Evolutionary conservation across 2,888 invertebrate genomes (phyloP), one percentile per base, ranked within the genome.

Genomic region (Tineola bisselliella): DNA sequence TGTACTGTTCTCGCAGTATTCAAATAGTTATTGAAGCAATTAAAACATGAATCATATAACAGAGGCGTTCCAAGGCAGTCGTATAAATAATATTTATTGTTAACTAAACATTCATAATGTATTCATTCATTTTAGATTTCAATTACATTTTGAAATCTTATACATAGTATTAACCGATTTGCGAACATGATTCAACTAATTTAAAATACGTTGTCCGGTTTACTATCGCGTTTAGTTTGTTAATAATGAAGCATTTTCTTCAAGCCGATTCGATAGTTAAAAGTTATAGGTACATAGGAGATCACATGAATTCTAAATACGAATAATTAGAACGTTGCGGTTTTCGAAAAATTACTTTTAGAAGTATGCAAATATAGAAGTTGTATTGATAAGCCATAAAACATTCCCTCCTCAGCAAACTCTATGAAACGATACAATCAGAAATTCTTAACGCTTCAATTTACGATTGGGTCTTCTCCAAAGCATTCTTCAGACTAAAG

Each of bases 381-480:
- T 56, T 17, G 1, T 38, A 10, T 15, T 17, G 17, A 58, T 17
- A 58, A 17, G 33, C 15, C 18, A 33, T 75, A 74, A 73, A 76
- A 70, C 72, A 72, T 70, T 70, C 69, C 65, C 65, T 65, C 69
- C 58, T 68, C 73, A 74, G 68, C 76, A 77, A 80, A 77, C 73
- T 70, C 72, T 72, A 73, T 70, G 71, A 75, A 25, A 77, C 72
- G 81, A 81, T 81, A 79, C 71, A 71, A 83, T 83, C 82, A 75
- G 69, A 69, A 73, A 77, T 77, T 70, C 72, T 58, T 72, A 72
- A 66, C 69, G 69, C 68, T 70, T 72, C 75, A 79, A 81, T 83
- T 81, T 84, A 83, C 76, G 81, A 80, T 72, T 75, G 70, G 70
- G 69, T 69, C 69, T 70, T 69, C 67, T 70, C 72, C 71, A 72